Percentiles rank a stretch among this genome's conserved stretches.
Conservation (phyloP, 2,113 vertebrate species). For the Clarias magur region DNA sequence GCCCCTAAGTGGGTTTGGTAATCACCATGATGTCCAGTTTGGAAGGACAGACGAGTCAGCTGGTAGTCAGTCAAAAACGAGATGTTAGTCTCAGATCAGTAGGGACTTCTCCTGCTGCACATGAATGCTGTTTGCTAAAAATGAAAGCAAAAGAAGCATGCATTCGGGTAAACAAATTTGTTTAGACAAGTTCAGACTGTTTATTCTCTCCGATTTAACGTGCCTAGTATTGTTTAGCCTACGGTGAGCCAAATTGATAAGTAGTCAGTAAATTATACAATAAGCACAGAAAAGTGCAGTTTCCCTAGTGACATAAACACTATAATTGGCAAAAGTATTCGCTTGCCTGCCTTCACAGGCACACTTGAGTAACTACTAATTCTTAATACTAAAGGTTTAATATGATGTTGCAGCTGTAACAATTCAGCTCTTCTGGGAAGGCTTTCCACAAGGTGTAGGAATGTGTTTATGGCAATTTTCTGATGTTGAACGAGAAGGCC, state of each 20-base stretch:
- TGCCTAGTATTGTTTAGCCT: neutral
- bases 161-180: neutral
- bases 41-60: neutral
- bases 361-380: too few species aligned
- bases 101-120: neutral
- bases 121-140: neutral
- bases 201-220: too few species aligned
- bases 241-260: neutral
- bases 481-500: too few species aligned
- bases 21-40: slow-evolving; percentile 9
- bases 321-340: too few species aligned
- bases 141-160: neutral
- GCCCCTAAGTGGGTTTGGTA: neutral
- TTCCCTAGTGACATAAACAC: neutral
- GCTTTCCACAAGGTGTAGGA: too few species aligned
- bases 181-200: too few species aligned
- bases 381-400: too few species aligned
- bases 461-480: too few species aligned
- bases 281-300: too few species aligned
- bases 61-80: neutral
- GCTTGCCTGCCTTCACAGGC: too few species aligned
- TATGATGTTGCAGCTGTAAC: too few species aligned
- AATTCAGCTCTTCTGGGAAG: too few species aligned
- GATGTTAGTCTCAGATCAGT: neutral
- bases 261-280: neutral